Base-by-base conservation (phyloP, 2,113 vertebrate genomes). In the Kobus ellipsiprymnus region DNA sequence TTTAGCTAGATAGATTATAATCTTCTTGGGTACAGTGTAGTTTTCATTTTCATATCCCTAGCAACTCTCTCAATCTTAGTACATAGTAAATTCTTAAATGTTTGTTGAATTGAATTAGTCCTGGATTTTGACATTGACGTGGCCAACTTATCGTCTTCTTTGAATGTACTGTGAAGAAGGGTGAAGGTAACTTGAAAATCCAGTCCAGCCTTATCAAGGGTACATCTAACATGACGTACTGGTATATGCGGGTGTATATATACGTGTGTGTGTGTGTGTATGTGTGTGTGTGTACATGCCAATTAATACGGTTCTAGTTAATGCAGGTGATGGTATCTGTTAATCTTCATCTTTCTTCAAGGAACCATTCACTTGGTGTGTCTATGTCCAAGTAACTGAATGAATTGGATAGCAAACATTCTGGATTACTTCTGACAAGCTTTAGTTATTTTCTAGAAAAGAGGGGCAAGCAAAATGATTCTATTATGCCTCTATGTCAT, bases 101-200 rank as follows among this genome's bases (percentile, higher is more conserved):
- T 88, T 97, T 96, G 52, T 71, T 94, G 90, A 88, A 88, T 92
- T 96, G 48, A 93, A 71, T 84, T 96, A 77, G 19, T 94, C 82
- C 60, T 83, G 60, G 40, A 80, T 85, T 97, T 96, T 95, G 67
- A 95, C 33, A 48, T 10, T 87, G 36, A 91, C 4, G 3, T 23
- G 40, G 77, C 46, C 52, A 91, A 94, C 8, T 82, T 92, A 91
- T 2, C 94, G 54, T 60, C 74, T 86, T 82, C 87, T 86, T 25
- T 95, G 92, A 85, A 94, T 57, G n/a, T 90, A 25, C n/a, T 46
- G 25, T 89, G 21, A 78, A 86, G 23, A 80, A 87, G 21, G 8
- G 57, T 92, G 44, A 88, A 92, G 50, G 78, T 29, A 57, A 2
- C 16, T 52, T 91, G 87, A 91, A 88, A 40, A 93, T 77, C 64